Evolutionary conservation across 2,888 invertebrate species (phyloP).

Genomic region (Lepetodrilus schrolli): DNA sequence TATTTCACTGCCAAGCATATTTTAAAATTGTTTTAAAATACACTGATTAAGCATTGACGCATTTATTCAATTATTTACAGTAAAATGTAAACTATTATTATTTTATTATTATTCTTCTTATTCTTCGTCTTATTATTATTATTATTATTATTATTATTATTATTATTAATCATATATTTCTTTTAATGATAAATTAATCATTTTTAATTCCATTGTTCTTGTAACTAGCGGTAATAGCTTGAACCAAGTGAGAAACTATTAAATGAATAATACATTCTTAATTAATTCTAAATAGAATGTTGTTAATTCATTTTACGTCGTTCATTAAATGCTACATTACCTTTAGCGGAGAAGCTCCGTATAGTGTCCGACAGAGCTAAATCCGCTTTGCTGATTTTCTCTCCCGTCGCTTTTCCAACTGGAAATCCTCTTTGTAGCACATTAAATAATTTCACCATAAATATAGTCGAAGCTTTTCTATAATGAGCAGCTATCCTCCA

Average conservation of each 20-base stretch:
- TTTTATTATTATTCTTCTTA: no score
- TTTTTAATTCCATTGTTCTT: not conserved
- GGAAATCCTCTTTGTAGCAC: constrained; percentile 41
- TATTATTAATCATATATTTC: no score
- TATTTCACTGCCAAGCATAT: no score
- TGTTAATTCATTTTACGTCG: not conserved
- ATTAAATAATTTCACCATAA: constrained; percentile 63
- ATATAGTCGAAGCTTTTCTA: constrained; percentile 74
- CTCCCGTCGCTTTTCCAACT: not conserved
- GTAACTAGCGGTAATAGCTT: not conserved
- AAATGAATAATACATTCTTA: not conserved
- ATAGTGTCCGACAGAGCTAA: constrained; percentile 58
- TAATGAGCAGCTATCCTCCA: constrained; percentile 39
- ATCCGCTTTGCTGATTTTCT: constrained; percentile 1
- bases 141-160: no score
- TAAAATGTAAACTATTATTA: no score
- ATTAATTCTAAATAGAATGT: not conserved
- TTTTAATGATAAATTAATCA: no score
- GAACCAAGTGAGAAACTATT: not conserved
- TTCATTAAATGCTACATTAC: constrained; percentile 39
- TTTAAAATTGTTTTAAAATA: no score
- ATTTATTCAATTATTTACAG: no score
- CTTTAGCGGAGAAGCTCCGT: constrained; percentile 58
- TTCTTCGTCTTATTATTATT: no score
- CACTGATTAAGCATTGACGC: no score